phyloP scores from a whole-genome alignment of 2,797 vertebrate species.

The Halcyon badia region DNA sequence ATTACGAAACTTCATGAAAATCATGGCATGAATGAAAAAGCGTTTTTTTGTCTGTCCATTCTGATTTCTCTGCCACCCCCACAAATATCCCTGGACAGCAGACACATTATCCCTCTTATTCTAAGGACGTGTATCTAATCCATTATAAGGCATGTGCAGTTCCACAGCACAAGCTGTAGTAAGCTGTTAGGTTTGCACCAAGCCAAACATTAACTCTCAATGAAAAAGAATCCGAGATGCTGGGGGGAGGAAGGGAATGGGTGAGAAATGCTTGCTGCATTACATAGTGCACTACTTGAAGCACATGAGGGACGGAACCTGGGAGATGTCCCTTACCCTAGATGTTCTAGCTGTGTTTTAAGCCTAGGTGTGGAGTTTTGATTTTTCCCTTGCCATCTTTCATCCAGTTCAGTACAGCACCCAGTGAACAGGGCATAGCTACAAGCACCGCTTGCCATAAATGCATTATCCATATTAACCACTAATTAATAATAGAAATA shows the following conservation, averaged over 20 bases:
- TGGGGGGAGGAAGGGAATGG: background rate
- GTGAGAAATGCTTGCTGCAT: background rate
- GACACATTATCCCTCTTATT: background rate
- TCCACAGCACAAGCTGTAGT: constrained; percentile 14
- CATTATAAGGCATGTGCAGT: background rate
- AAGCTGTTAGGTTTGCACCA: constrained; percentile 32
- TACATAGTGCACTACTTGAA: background rate
- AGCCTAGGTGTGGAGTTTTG: background rate
- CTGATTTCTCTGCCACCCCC: constrained; percentile 23
- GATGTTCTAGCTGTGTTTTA: background rate
- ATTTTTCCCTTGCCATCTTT: background rate
- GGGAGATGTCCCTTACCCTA: background rate
- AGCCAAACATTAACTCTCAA: constrained; percentile 23
- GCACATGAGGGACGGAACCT: background rate
- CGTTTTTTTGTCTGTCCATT: background rate
- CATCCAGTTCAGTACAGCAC: background rate
- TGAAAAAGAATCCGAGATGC: background rate
- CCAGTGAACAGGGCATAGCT: background rate
- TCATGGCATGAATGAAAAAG: background rate
- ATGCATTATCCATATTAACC: background rate
- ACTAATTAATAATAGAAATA: background rate
- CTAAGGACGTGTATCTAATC: constrained; percentile 14
- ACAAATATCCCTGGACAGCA: constrained; percentile 28
- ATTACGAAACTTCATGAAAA: background rate
- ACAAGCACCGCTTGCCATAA: background rate